phyloP scores from a whole-genome alignment of 2,113 vertebrate species.

The Cariama cristata region DNA sequence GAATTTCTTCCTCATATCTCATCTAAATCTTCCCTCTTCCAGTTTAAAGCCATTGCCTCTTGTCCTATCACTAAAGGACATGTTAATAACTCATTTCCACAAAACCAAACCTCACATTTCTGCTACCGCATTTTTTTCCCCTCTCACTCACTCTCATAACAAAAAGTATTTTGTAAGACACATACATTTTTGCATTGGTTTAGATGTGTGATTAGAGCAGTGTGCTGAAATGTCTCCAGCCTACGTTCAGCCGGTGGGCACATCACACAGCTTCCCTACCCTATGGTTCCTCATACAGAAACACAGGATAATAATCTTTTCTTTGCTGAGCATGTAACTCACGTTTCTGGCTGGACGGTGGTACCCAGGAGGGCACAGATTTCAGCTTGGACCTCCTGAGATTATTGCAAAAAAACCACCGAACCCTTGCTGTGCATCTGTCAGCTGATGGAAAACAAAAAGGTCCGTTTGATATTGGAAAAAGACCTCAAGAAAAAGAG shows the following conservation, averaged over 20 bases:
- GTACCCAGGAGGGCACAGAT: neutral
- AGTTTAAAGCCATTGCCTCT: too few species aligned
- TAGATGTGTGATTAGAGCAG: neutral
- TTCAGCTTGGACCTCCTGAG: neutral
- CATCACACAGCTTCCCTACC: neutral
- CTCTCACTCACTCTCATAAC: accelerated
- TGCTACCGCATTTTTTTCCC: neutral
- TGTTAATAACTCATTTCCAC: constrained; percentile 28
- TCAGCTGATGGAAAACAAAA: neutral
- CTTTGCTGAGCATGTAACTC: neutral
- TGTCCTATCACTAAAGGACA: neutral
- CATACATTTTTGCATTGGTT: neutral
- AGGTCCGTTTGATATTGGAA: neutral
- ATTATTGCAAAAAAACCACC: accelerated
- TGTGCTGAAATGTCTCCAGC: neutral
- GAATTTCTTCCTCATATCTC: too few species aligned
- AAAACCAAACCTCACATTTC: neutral
- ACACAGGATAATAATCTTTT: neutral
- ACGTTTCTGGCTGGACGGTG: accelerated
- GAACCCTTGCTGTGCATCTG: neutral
- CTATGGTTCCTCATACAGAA: accelerated
- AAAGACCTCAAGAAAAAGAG: neutral
- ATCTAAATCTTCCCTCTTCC: too few species aligned
- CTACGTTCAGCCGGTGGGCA: accelerated
- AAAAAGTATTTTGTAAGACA: neutral